phyloP scores from a whole-genome alignment of 2,113 vertebrate species.

The Narcine bancroftii region DNA sequence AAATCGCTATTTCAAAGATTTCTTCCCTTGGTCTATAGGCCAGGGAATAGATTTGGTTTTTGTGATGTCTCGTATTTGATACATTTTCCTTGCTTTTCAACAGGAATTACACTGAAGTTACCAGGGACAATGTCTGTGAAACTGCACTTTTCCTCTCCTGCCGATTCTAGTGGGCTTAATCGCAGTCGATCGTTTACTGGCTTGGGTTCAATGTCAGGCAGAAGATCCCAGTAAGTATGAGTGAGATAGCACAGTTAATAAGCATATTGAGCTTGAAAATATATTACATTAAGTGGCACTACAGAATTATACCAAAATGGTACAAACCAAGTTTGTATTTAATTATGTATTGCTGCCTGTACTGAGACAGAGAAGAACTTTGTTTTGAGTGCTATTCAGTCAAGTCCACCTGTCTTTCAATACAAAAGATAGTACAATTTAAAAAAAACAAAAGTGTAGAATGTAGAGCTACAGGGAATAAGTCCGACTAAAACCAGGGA shows the following conservation, averaged over 20 bases:
- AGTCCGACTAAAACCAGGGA: too few species aligned
- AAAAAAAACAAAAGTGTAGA: too few species aligned
- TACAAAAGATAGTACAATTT: too few species aligned
- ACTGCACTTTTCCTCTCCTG: slow-evolving; percentile 57
- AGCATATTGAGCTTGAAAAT: too few species aligned
- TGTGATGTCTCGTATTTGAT: background rate
- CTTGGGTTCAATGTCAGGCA: slow-evolving; percentile 58
- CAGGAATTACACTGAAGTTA: slow-evolving; percentile 19
- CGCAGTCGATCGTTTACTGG: slow-evolving; percentile 67
- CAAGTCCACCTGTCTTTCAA: too few species aligned
- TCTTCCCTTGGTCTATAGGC: background rate
- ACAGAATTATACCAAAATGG: background rate
- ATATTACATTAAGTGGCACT: too few species aligned
- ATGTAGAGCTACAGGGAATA: too few species aligned
- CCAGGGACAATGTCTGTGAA: slow-evolving; percentile 60
- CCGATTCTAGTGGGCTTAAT: slow-evolving; percentile 55
- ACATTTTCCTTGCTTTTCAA: background rate
- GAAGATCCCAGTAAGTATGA: slow-evolving; percentile 57
- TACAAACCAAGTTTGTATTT: too few species aligned
- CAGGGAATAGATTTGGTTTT: background rate
- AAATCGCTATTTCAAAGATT: background rate
- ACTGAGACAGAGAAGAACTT: too few species aligned
- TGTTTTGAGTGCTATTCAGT: too few species aligned
- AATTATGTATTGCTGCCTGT: too few species aligned
- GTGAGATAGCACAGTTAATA: background rate